Evolutionary conservation across 2,888 invertebrate genomes (phyloP), one percentile per base, ranked within the genome.

Genomic region (Chamaedrilus cognettii): DNA sequence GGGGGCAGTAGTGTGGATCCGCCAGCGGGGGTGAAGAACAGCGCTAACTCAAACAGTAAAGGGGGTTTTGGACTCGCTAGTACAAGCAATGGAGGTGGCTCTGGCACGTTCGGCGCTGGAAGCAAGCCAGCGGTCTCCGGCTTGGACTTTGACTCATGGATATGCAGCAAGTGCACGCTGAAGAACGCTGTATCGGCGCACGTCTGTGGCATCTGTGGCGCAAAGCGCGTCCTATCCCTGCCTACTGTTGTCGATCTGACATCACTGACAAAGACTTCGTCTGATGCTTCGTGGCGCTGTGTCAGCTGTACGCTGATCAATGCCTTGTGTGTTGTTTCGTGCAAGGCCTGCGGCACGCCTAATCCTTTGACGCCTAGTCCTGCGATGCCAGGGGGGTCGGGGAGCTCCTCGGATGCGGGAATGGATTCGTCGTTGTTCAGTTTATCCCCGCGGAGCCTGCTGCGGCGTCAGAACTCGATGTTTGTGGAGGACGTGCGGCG

Each of bases 131-230:
- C 28, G 5, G 26, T n/a, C 11, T 31, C 5, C n/a, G 30, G 7
- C 5, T n/a, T n/a, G n/a, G 50, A 11, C 3, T 35, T 7, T n/a
- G 60, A 33, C 26, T 19, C 42, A 7, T 96, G 95, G 95, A 88
- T 91, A 19, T 96, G 95, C 82, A 88, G 88, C 71, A 91, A 93
- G 75, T 96, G 96, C 81, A 95, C 95, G 1, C 86, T 94, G 67
- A 88, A 93, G 31, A 96, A 96, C 84, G 88, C 90, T 26, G 86
- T 87, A 0, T 85, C 87, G 30, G 88, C 89, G 0, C 86, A 88
- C 68, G 89, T 90, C 0, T 96, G 96, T 82, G 90, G 91, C 15
- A 93, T 92, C 0, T 96, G 96, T 82, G 92, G 92, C 51, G 92
- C 70, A 56, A 64, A 66, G 23, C 70, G 65, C 31, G 65, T 56